phyloP scores from a whole-genome alignment of 2,113 vertebrate genomes.

The Rhagologus leucostigma region DNA sequence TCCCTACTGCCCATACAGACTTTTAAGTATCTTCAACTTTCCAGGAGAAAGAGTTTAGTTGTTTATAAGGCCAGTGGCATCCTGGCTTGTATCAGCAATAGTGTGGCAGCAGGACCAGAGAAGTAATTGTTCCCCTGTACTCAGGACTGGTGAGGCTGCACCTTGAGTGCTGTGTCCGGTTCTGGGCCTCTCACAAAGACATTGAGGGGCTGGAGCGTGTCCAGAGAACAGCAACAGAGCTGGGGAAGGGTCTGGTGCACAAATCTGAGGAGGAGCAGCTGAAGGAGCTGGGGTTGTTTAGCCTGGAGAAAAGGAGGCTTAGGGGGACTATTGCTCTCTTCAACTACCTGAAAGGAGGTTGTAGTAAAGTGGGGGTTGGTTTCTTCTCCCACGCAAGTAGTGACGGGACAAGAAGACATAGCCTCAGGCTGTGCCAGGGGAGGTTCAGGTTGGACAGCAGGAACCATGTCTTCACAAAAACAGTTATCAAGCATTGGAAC shows the following conservation, averaged over 20 bases:
- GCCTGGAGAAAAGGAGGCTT: rapidly evolving
- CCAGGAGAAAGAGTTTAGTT: not conserved
- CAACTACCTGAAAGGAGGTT: not conserved
- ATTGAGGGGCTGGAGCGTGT: rapidly evolving
- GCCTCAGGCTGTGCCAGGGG: not conserved
- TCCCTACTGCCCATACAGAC: not conserved
- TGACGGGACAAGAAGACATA: not conserved
- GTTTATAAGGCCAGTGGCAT: not conserved
- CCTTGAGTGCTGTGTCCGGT: not conserved
- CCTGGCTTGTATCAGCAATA: not conserved
- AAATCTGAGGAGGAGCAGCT: not conserved
- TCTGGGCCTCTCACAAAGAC: not conserved
- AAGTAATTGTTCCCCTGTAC: not conserved
- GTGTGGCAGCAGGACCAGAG: not conserved
- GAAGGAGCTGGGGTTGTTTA: not conserved
- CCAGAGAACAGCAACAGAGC: rapidly evolving
- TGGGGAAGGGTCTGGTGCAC: not conserved
- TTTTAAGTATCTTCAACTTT: not conserved
- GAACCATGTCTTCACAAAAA: not conserved
- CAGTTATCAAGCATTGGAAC: not conserved
- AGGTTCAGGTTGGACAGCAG: not conserved
- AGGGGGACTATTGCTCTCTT: not conserved
- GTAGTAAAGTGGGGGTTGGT: not conserved
- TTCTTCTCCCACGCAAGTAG: not conserved
- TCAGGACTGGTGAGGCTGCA: not conserved